Base-by-base conservation (phyloP, 2,888 invertebrate species). In the Corythucha ciliata region DNA sequence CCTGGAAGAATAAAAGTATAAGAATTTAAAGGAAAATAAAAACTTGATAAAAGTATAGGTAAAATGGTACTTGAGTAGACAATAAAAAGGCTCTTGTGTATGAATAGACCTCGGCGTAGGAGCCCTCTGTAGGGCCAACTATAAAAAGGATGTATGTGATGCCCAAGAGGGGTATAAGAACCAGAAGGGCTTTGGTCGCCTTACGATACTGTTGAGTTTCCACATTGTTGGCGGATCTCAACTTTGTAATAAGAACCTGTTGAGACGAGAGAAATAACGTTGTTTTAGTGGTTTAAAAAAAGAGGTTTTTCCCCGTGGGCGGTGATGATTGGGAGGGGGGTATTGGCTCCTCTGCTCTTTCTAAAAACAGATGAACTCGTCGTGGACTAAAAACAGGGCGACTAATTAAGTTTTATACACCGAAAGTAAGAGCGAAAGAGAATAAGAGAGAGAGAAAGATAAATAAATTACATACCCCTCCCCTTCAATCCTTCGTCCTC, bases 141-240 rank as follows among this genome's bases (percentile, higher is more conserved):
- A 93, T 74, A 54, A 92, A 81, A 56, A 90, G 75, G 57, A 93
- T 74, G 69, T 94, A 92, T 2, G 91, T 92, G 61, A 91, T 83
- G 41, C 93, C 93, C 58, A 94, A 76, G 48, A 94, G 76, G 12
- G 93, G 94, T 66, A 92, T 89, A 46, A 94, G 74, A 20, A 93
- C 90, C 25, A 93, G 73, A 25, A 93, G 76, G 0, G 93, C 93
- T 68, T 92, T 92, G 7, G 87, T 83, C 0, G 90, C 90, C 69
- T 90, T 91, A 58, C 87, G 75, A 68, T 87, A 88, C 68, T 92
- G 92, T 63, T 89, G 84, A 5, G 90, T 89, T 69, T 93, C 92
- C 47, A 85, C 73, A 20, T 57, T 87, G 66, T 89, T 90, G 18
- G 91, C 87, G 21, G 92, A 91, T 41, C 91, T 79, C 8, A 93